Conservation (phyloP, 2,888 invertebrate genomes). For the Caradrina kadenii region DNA sequence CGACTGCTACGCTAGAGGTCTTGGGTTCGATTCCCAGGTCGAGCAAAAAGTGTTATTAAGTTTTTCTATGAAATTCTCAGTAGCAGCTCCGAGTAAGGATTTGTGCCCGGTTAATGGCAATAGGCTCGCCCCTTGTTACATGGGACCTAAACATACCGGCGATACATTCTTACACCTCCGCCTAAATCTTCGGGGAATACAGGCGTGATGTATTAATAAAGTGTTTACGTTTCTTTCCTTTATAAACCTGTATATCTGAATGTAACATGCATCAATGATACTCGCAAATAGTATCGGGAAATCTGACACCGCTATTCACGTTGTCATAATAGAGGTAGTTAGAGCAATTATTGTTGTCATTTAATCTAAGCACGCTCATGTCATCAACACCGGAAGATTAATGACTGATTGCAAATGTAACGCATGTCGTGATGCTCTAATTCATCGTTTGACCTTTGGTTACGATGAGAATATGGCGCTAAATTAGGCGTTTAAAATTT, state of each 20-base stretch:
- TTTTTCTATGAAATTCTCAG: too few relatives aligned
- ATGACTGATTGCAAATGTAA: constrained; percentile 13
- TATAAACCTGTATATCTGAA: neutral
- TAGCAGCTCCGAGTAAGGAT: too few relatives aligned
- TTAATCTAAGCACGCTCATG: constrained; percentile 17
- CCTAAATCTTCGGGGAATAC: too few relatives aligned
- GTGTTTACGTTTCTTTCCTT: constrained; percentile 3
- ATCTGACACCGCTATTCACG: constrained; percentile 26
- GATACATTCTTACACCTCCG: too few relatives aligned
- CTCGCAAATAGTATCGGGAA: constrained; percentile 6
- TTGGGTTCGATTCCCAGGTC: too few relatives aligned
- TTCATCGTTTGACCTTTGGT: constrained; percentile 36
- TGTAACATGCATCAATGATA: constrained; percentile 4
- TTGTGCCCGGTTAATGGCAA: too few relatives aligned
- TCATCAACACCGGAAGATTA: constrained; percentile 17
- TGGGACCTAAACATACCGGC: too few relatives aligned
- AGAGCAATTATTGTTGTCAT: constrained; percentile 29
- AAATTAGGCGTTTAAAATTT: neutral
- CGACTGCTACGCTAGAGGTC: too few relatives aligned
- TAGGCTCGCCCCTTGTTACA: too few relatives aligned
- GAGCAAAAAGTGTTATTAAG: too few relatives aligned
- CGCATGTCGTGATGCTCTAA: constrained; percentile 14
- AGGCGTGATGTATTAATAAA: too few relatives aligned
- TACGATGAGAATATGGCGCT: neutral
- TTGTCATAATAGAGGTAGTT: constrained; percentile 19